Evolutionary conservation across 2,113 vertebrate genomes (phyloP), one percentile per base, ranked within the genome.

Genomic region (Crotalus viridis): DNA sequence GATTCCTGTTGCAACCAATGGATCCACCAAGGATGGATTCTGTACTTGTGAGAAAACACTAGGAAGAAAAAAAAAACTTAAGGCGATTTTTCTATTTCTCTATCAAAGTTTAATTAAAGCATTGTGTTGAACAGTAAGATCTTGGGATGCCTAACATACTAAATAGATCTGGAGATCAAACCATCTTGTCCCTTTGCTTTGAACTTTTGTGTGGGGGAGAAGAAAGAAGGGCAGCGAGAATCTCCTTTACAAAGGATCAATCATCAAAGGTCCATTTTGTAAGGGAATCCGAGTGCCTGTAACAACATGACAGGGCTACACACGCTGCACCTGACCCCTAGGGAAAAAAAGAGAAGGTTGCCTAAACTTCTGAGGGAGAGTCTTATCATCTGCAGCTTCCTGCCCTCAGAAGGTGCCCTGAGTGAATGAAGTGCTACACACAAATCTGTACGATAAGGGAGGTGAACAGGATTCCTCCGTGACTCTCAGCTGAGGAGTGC

Each of bases 401-500:
- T 51, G 28, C n/a, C 22, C 91, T 0, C 10, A 10, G 85, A 0
- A 15, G 7, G 4, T 26, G 54, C 74, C 92, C 89, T 91, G 91
- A 95, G 95, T 96, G 97, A 97, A 97, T 96, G 97, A 97, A 96
- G 97, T 97, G 97, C 95, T 97, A 96, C 93, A 86, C 95, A 92
- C 95, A 94, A 94, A 93, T 95, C 92, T 15, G 43, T 26, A 89
- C 96, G 97, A 97, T 96, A 96, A 96, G 96, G 93, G 97, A 96
- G 95, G 95, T 95, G 95, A 88, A 94, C 94, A 85, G 94, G 92
- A 95, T 95, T 94, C 89, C 92, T 94, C 85, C 88, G 93, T 96
- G 95, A 96, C 96, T 95, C 94, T 90, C 93, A 19, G 91, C 56
- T 94, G 54, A 88, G 91, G 55, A 95, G 94, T 92, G 95, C 95